Evolutionary conservation across 2,888 invertebrate genomes (phyloP).

Genomic region (Drosophila picticornis): DNA sequence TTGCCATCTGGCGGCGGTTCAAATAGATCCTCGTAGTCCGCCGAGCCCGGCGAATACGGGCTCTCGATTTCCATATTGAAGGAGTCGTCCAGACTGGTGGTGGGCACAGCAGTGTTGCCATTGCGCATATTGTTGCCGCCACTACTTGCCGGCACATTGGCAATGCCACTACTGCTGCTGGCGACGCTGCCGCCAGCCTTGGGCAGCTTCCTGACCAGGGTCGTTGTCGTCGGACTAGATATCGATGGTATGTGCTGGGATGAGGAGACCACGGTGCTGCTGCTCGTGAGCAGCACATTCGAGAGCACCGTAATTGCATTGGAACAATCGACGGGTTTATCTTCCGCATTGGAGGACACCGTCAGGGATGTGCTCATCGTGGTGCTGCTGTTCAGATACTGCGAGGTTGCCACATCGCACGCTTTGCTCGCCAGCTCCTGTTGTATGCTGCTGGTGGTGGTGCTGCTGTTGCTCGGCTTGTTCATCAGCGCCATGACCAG

Average conservation of each 20-base stretch:
- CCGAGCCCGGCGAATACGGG: constrained; percentile 95
- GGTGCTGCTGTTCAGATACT: constrained; percentile 70
- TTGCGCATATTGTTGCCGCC: constrained; percentile 36
- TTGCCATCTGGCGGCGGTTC: constrained; percentile 88
- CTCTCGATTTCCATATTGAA: constrained; percentile 90
- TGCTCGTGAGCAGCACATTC: constrained; percentile 80
- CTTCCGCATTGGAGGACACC: constrained; percentile 59
- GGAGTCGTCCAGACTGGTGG: constrained; percentile 85
- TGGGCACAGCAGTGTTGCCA: constrained; percentile 40
- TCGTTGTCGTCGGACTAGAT: constrained; percentile 83
- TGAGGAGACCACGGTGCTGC: constrained; percentile 55
- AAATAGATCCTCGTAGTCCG: constrained; percentile 94
- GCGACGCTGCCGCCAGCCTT: constrained; percentile 79
- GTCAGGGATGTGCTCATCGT: constrained; percentile 53
- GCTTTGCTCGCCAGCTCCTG: constrained; percentile 78
- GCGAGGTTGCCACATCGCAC: constrained; percentile 67
- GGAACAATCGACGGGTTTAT: constrained; percentile 72
- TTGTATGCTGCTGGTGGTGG: constrained; percentile 50
- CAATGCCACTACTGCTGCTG: constrained; percentile 73
- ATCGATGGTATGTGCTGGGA: constrained; percentile 83
- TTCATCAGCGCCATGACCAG: constrained; percentile 87
- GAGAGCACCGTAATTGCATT: constrained; percentile 82
- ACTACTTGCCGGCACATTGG: constrained; percentile 30
- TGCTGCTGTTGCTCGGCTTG: constrained; percentile 68
- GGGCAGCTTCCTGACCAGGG: constrained; percentile 76